Percentiles rank a stretch among this genome's conserved stretches.
Evolutionary conservation across 2,113 vertebrate genomes (phyloP).

Genomic region (Carassius carassius): DNA sequence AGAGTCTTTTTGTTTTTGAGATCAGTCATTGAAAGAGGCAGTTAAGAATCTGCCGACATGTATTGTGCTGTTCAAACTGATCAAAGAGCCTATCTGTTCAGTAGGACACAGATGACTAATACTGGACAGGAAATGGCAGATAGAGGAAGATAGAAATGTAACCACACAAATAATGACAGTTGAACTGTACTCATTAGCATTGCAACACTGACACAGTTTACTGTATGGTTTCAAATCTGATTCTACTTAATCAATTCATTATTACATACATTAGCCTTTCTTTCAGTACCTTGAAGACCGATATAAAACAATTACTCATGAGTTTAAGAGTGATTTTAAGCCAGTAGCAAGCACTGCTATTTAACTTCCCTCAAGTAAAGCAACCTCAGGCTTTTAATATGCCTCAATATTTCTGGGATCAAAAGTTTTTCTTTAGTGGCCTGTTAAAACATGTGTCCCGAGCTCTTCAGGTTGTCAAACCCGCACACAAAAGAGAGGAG

Average conservation of each 20-base stretch:
- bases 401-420: slow-evolving; percentile 54
- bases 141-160: slow-evolving; percentile 9
- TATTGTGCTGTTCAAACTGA: neutral
- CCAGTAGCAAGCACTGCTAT: neutral
- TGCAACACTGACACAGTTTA: neutral
- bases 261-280: neutral
- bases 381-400: slow-evolving; percentile 48
- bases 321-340: neutral
- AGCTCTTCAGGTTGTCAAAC: slow-evolving; percentile 34
- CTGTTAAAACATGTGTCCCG: slow-evolving; percentile 49
- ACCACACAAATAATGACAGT: slow-evolving; percentile 44
- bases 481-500: neutral
- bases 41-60: neutral
- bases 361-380: slow-evolving; percentile 24
- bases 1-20: neutral
- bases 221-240: neutral
- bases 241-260: neutral
- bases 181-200: slow-evolving; percentile 59
- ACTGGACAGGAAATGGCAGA: neutral
- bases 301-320: neutral
- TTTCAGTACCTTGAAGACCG: neutral
- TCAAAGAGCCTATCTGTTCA: neutral
- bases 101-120: neutral
- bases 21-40: neutral
- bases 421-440: slow-evolving; percentile 53